phyloP scores from a whole-genome alignment of 2,888 invertebrate species.

The Anticlea derivata region DNA sequence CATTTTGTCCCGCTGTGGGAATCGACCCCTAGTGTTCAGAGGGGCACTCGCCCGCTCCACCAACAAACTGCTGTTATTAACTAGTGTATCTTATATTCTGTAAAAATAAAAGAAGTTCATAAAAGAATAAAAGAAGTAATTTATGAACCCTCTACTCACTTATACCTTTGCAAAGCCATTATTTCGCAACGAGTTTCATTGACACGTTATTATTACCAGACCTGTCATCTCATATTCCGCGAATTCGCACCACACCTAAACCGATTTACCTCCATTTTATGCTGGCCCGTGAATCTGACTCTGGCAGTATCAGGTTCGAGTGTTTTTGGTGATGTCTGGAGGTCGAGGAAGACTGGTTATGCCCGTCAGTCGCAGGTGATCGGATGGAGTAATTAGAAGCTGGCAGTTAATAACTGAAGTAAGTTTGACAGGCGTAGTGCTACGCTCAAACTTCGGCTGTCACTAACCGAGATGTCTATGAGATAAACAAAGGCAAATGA shows the following conservation, averaged over 20 bases:
- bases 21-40: no score
- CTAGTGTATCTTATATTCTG: no score
- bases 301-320: slow-evolving; percentile 22
- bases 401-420: slow-evolving; percentile 72
- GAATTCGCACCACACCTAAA: slow-evolving; percentile 44
- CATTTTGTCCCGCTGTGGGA: no score
- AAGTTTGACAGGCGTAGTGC: slow-evolving; percentile 64
- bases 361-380: slow-evolving; percentile 80
- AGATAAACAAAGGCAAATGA: slow-evolving; percentile 21
- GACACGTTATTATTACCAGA: slow-evolving; percentile 61
- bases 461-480: slow-evolving; percentile 25
- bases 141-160: neutral
- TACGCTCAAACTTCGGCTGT: slow-evolving; percentile 39
- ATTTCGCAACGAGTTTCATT: slow-evolving; percentile 42
- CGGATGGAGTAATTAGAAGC: slow-evolving; percentile 78
- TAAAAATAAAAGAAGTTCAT: no score
- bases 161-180: neutral
- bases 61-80: no score
- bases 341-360: slow-evolving; percentile 47
- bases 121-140: no score
- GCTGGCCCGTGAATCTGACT: slow-evolving; percentile 36
- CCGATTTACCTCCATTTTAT: slow-evolving; percentile 38
- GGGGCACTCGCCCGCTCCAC: no score
- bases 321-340: slow-evolving; percentile 20
- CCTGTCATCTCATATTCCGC: slow-evolving; percentile 63